Evolutionary conservation across 2,888 invertebrate species (phyloP).

Genomic region (Ellobium chinense): DNA sequence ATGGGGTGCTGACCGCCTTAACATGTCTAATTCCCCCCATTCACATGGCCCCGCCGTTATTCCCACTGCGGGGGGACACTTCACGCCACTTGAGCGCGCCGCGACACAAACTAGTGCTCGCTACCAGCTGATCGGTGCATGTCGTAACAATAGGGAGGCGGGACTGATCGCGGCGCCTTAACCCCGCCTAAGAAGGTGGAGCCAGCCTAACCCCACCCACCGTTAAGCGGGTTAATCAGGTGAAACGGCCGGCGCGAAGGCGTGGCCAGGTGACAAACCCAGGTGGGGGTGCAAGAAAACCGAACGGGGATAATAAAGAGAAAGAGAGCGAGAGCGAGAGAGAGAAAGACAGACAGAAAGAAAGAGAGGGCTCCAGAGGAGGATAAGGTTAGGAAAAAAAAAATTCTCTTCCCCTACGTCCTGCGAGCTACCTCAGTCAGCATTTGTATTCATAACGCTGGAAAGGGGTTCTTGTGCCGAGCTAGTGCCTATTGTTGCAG

Average conservation of each 20-base stretch:
- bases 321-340: neutral
- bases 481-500: too few relatives aligned
- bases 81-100: neutral
- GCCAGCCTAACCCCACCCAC: neutral
- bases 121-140: neutral
- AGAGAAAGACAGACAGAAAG: neutral
- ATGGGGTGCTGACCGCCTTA: neutral
- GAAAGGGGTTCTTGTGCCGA: too few relatives aligned
- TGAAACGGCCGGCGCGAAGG: neutral
- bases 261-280: neutral
- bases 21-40: neutral
- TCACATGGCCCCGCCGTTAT: neutral
- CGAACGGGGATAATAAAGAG: neutral
- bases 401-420: neutral
- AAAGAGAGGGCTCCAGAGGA: neutral
- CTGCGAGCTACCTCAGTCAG: neutral
- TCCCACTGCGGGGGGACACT: neutral
- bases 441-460: neutral
- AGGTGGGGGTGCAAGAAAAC: neutral
- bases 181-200: neutral
- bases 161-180: neutral
- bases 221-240: slow-evolving; percentile 6
- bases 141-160: neutral
- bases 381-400: too few relatives aligned
- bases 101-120: neutral